Base-by-base conservation (phyloP, 2,113 vertebrate genomes). In the Sebastes schlegelii region DNA sequence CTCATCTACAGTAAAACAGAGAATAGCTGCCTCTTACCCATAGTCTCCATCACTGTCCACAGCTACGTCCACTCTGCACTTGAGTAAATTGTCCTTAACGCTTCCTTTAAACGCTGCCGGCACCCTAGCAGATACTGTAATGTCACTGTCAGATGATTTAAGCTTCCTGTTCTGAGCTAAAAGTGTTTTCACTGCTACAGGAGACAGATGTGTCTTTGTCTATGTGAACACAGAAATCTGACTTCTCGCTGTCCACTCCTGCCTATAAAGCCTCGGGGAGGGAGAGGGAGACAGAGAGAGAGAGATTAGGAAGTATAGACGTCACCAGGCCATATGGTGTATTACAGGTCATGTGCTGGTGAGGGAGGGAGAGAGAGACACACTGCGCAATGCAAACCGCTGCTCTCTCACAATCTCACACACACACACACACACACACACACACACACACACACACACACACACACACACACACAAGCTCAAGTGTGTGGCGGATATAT, bases 21-120 rank as follows among this genome's bases (percentile, higher is more conserved):
- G 9, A 79, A 49, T 0, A 60, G 9, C 4, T 78, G 49, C 40
- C 8, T 86, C 93, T 93, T 85, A 94, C 93, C 92, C 72, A 91
- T 43, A 6, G 91, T 92, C 40, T 93, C 86, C 92, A 93, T 93
- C 68, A 19, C 61, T 26, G 68, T 74, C 49, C 52, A 69, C 73
- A 34, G 80, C 8, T 43, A 14, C 5, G 62, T 83, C 8, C 52
- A 16, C 67, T 17, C 11, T 69, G 46, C 0, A 13, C 74, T 78
- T 66, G 12, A 69, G 1, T 68, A 48, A 57, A 68, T 65, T 16
- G 65, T 76, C 62, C 48, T 74, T 14, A 26, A 1, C 1, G 12
- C 16, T 7, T 74, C 17, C 54, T 21, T 62, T 51, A 46, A 51
- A 46, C 6, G 1, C 46, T 45, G 0, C 7, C 1, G 13, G 64